phyloP scores from a whole-genome alignment of 2,797 vertebrate genomes.

The Crenichthys baileyi region DNA sequence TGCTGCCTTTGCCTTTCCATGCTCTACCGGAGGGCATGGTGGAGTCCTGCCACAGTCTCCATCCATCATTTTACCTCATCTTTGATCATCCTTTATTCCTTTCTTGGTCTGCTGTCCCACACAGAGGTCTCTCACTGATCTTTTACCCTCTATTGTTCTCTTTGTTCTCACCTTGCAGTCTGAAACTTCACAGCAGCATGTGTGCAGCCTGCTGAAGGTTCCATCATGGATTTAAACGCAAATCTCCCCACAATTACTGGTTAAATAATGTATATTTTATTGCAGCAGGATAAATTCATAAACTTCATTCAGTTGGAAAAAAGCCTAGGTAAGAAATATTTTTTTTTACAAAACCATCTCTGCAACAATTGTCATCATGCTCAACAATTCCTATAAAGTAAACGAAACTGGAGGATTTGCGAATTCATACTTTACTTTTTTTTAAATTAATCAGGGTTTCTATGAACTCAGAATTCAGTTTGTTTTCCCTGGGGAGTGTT shows the following conservation, averaged over 20 bases:
- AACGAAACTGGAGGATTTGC: neutral
- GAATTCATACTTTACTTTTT: neutral
- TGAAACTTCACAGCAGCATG: conserved; percentile 4
- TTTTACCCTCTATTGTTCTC: conserved; percentile 13
- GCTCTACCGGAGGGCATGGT: conserved; percentile 45
- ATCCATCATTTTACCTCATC: conserved; percentile 69
- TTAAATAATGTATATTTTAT: neutral
- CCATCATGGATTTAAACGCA: neutral
- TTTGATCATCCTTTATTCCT: conserved; percentile 46
- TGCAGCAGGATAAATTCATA: neutral
- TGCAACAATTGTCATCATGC: neutral
- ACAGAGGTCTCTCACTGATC: conserved; percentile 20
- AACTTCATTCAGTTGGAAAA: neutral
- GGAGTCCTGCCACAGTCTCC: conserved; percentile 43
- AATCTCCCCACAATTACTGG: neutral
- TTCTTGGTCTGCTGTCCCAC: conserved; percentile 26
- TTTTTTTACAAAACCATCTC: neutral
- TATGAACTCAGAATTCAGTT: neutral
- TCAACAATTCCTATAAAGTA: neutral
- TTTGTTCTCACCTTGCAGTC: conserved; percentile 9
- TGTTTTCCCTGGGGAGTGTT: neutral
- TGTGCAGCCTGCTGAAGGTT: neutral
- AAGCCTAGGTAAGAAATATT: neutral
- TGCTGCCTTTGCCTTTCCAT: conserved; percentile 54
- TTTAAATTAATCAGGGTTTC: neutral